Evolutionary conservation across 2,113 vertebrate genomes (phyloP).

Genomic region (Pseudonaja textilis): DNA sequence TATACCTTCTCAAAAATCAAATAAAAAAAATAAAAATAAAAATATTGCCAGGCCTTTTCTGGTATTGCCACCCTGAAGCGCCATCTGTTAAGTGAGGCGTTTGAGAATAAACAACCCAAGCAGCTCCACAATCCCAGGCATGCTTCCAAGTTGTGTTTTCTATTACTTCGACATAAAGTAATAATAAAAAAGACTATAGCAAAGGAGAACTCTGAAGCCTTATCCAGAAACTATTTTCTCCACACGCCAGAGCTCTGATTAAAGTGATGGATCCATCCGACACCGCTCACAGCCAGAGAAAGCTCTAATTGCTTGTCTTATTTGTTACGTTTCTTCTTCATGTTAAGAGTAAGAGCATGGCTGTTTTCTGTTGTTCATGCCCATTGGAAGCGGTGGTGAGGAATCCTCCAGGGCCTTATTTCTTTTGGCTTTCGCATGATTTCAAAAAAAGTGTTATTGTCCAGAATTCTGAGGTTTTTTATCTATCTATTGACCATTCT

Average conservation of each 20-base stretch:
- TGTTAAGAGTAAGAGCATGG: not conserved
- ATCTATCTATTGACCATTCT: not conserved
- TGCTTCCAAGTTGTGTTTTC: not conserved
- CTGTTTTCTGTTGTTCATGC: not conserved
- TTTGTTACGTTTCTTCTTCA: conserved; percentile 30
- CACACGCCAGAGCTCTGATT: not conserved
- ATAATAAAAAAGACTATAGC: conserved; percentile 2
- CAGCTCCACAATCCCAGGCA: not conserved
- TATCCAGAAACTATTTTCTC: conserved; percentile 6
- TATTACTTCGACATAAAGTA: not conserved
- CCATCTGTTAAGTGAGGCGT: not conserved
- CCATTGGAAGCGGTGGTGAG: not conserved
- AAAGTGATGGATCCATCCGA: conserved; percentile 22
- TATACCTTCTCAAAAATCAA: not conserved
- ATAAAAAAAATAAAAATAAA: not conserved
- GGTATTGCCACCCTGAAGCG: accelerated
- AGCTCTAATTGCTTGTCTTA: not conserved
- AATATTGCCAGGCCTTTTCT: not conserved
- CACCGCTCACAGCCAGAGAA: not conserved
- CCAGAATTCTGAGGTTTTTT: not conserved
- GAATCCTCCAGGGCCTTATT: not conserved
- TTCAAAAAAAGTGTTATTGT: too few species aligned
- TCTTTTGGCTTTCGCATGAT: not conserved
- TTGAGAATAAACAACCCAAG: accelerated
- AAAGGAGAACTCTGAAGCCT: not conserved